Base-by-base conservation (phyloP, 1,140 invertebrate species). In the Drosophila miranda region DNA sequence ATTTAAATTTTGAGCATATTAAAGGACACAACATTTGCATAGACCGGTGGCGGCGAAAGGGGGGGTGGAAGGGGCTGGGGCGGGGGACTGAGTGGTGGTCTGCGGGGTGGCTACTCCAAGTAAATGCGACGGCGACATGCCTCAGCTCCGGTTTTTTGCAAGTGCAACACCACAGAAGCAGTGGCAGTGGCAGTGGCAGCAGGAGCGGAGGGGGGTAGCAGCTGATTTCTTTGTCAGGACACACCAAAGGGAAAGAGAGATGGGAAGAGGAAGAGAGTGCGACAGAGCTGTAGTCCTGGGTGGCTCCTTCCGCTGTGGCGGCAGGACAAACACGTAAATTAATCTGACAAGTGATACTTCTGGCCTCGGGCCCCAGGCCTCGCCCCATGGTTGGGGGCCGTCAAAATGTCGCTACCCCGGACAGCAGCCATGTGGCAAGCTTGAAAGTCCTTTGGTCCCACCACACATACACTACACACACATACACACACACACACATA, bases 341-440 rank as follows among this genome's bases (percentile, higher is more conserved):
- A 83, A 83, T 83, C 80, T 83, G 80, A 83, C 80, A 83, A 83
- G 80, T 83, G 80, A 83, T 83, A 83, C 80, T 83, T 83, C 81
- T 86, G 81, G 81, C 80, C 80, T 86, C 62, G 53, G 80, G 79
- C 58, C 43, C 28, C 51, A 14, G 53, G 52, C 56, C 72, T 53
- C 43, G 51, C 60, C 55, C 45, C 63, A 19, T 28, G 8, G 3
- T 41, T 58, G 41, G 41, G 78, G 53, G 45, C 67, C 79, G 79
- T 83, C 79, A 83, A 83, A 83, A 83, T 83, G 80, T 83, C 79
- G 79, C 80, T 83, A 68, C 66, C 64, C 76, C 50, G 79, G 80
- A 86, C 81, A 84, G 80, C 81, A 80, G 80, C 80, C 75, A 86
- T 86, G 81, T 87, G 78, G 82, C 81, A 82, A 84, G 82, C 81